Evolutionary conservation across 2,888 invertebrate species (phyloP), one percentile per base, ranked within the genome.

Genomic region (Eumacrocentrus americanus): DNA sequence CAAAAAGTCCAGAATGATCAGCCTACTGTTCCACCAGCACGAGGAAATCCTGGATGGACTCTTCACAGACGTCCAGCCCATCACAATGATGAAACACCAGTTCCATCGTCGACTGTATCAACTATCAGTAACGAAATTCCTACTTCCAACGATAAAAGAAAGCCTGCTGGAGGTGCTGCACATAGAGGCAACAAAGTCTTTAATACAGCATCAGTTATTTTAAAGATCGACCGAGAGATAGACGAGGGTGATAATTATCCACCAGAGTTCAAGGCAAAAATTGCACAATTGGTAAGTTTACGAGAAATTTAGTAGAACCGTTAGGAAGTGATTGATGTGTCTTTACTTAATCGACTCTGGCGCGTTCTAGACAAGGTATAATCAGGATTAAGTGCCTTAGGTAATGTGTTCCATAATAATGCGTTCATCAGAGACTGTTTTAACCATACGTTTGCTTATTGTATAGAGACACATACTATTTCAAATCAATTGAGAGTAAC

Each of bases 211-310:
- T 35, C 60, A 5, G 61, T 52, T 11, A 1, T 51, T 25, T 34
- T 64, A 20, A 72, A 68, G 12, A 20, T 38, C 0, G 59, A 68
- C 2, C 25, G 47, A 2, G 70, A 72, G 2, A 35, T 56, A 2
- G 67, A 67, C 5, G 78, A 79, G 22, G 69, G 65, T 18, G 78
- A 78, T 38, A 80, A 80, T 62, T 79, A 80, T 70, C 79, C 80
- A 14, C 69, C 76, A 0, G 75, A 78, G 22, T 80, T 79, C 52
- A 79, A 79, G 54, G 78, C 77, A 22, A 75, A 72, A 58, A 60
- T 80, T 46, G 68, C 71, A n/a, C 73, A 75, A 62, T 63, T 77
- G 78, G 80, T 80, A 51, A 75, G 77, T 72, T 16, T 5, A 14
- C 9, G 1, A 38, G 18, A 37, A 37, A 42, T 1, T 11, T 4